These are phyloP conservation scores for Holothuria scabra DNA, from an alignment of 53 echinoderm and acorn worm species.

Conservation along the genomic window DNA sequence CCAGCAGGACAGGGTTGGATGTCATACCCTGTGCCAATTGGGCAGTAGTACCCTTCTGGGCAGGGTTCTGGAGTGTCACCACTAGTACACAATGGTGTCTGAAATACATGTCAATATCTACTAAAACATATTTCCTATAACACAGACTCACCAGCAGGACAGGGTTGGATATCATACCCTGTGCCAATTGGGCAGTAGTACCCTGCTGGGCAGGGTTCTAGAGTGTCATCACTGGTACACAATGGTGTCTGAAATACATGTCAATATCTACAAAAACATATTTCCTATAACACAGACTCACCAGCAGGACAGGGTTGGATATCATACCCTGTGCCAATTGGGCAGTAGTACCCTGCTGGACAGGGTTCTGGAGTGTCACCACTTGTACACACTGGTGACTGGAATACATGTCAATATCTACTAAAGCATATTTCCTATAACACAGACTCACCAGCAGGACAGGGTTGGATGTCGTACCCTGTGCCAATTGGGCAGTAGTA, in stretches of 20 bases:
- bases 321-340: conserved; percentile 78
- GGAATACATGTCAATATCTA: no score
- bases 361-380: conserved; percentile 85
- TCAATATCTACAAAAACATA: no score
- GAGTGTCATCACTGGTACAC: conserved; percentile 75
- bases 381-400: neutral
- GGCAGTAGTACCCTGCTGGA: conserved; percentile 91
- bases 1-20: conserved; percentile 95
- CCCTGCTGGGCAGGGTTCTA: conserved; percentile 88
- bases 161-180: conserved; percentile 91
- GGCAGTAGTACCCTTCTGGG: conserved; percentile 94
- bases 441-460: conserved; percentile 69
- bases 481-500: conserved; percentile 90
- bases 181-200: conserved; percentile 91
- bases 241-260: no score
- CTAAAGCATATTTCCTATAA: no score
- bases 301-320: conserved; percentile 81
- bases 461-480: conserved; percentile 73
- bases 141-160: conserved; percentile 79
- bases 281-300: neutral
- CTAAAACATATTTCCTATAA: conserved; percentile 38
- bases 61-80: conserved; percentile 86
- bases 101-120: no score
- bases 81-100: no score
- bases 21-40: conserved; percentile 77